A percentile compares a stretch with the other conserved stretches of the same genome.
Conservation (phyloP, 2,888 invertebrate species). For the Drosophila nr. medialis region DNA sequence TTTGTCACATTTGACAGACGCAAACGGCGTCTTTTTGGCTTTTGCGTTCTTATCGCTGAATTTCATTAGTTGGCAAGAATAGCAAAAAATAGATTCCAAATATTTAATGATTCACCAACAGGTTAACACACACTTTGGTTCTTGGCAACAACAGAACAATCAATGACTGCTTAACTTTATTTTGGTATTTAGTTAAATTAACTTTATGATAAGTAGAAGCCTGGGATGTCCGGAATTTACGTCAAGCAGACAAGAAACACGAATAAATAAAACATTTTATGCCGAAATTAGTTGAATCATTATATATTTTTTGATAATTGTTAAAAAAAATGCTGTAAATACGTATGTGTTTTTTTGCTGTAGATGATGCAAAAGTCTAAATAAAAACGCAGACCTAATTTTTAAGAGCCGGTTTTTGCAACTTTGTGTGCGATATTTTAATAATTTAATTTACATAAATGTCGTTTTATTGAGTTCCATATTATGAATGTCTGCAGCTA, state of each 20-base stretch:
- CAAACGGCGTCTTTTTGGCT: constrained; percentile 30
- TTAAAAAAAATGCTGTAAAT: constrained; percentile 46
- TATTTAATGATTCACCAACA: constrained; percentile 64
- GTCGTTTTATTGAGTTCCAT: constrained; percentile 25
- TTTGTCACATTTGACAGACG: constrained; percentile 31
- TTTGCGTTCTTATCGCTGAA: constrained; percentile 30
- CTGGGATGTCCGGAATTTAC: constrained; percentile 18
- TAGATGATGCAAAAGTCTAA: constrained; percentile 74
- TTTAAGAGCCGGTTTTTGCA: constrained; percentile 61
- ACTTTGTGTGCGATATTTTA: constrained; percentile 32
- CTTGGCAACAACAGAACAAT: constrained; percentile 47
- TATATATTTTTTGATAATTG: not conserved
- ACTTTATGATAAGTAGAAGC: constrained; percentile 19
- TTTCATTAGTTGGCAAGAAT: constrained; percentile 25
- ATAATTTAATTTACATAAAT: constrained; percentile 37
- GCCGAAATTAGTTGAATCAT: constrained; percentile 48
- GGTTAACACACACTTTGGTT: constrained; percentile 45
- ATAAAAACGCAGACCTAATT: constrained; percentile 78
- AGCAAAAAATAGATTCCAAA: constrained; percentile 39
- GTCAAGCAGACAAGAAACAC: constrained; percentile 9
- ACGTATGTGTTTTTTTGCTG: constrained; percentile 33
- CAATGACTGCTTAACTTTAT: constrained; percentile 13
- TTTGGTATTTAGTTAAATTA: constrained; percentile 28
- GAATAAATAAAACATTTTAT: constrained; percentile 28
- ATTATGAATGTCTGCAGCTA: constrained; percentile 17